Percentiles rank a stretch among this genome's conserved stretches.
Evolutionary conservation across 1,140 invertebrate genomes (phyloP).

Genomic region (Drosophila arawakana): DNA sequence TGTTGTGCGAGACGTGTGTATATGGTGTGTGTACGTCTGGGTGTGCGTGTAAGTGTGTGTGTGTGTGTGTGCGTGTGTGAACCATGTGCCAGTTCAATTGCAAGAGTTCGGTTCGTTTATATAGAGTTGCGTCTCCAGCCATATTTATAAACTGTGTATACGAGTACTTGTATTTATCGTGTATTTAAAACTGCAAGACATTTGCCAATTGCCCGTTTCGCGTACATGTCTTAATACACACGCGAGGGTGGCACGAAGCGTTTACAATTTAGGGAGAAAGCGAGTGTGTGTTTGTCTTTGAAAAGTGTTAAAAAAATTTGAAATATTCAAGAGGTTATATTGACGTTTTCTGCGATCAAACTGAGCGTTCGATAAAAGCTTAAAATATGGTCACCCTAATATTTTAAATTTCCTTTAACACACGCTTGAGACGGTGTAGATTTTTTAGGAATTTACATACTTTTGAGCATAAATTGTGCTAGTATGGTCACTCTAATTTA

Average conservation of each 20-base stretch:
- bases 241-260: constrained; percentile 42
- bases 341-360: no score
- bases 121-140: constrained; percentile 27
- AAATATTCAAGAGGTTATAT: no score
- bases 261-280: not conserved
- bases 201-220: constrained; percentile 60
- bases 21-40: not conserved
- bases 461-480: no score
- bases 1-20: constrained; percentile 4
- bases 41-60: not conserved
- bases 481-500: not conserved
- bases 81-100: constrained; percentile 41
- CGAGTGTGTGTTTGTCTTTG: no score
- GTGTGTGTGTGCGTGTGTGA: constrained; percentile 20
- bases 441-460: no score
- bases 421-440: no score
- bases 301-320: no score
- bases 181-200: constrained; percentile 36
- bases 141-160: constrained; percentile 9
- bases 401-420: not conserved
- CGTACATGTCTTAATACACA: constrained; percentile 21
- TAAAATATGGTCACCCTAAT: not conserved
- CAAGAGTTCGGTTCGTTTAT: constrained; percentile 11
- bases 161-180: not conserved
- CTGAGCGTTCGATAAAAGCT: not conserved